Conservation (phyloP, 2,888 invertebrate genomes). For the Frankliniella intonsa region DNA sequence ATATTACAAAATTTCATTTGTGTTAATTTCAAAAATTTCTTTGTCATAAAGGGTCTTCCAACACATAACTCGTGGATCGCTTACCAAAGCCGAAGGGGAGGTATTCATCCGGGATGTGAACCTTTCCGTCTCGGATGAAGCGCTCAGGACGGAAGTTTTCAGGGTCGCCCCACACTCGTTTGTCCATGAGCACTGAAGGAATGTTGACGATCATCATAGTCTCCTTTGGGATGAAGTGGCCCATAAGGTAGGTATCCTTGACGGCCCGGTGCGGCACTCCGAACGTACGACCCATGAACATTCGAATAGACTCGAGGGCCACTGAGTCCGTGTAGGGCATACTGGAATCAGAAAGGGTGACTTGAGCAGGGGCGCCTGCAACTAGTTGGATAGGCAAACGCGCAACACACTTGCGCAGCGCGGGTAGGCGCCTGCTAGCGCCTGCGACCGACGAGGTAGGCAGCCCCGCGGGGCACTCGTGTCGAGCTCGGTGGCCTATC, state of each 20-base stretch:
- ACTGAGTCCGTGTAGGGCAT: conserved; percentile 78
- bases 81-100: conserved; percentile 71
- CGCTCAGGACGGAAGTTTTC: conserved; percentile 70
- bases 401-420: too few species aligned
- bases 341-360: conserved; percentile 47
- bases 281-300: conserved; percentile 74
- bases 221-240: conserved; percentile 74
- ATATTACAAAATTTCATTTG: conserved; percentile 29
- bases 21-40: neutral
- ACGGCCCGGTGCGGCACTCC: conserved; percentile 75
- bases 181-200: conserved; percentile 65
- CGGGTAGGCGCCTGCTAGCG: neutral
- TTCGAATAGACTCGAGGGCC: conserved; percentile 69
- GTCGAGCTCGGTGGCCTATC: neutral
- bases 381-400: too few species aligned
- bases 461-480: neutral
- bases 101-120: conserved; percentile 61
- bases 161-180: conserved; percentile 63
- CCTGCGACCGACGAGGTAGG: neutral
- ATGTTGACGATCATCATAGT: conserved; percentile 76
- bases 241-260: conserved; percentile 64
- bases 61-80: conserved; percentile 29
- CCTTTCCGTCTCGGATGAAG: conserved; percentile 60
- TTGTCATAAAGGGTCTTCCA: neutral
- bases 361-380: too few species aligned